These are phyloP conservation scores for Caenorhabditis macrosperma DNA, from an alignment of 2,888 invertebrate genomes.

Conservation along the genomic window DNA sequence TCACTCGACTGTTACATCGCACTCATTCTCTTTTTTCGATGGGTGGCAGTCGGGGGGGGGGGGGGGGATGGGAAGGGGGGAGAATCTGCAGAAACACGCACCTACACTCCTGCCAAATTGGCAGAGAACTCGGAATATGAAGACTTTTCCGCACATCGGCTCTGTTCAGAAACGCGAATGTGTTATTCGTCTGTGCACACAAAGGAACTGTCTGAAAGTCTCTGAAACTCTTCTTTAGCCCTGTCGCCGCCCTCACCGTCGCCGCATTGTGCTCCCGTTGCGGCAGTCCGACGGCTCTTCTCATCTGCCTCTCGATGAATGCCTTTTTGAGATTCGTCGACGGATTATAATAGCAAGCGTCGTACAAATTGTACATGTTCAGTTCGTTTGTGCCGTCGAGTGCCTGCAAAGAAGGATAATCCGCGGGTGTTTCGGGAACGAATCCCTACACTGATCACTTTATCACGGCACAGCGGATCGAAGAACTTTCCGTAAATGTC, in stretches of 20 bases:
- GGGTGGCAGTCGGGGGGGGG: neutral
- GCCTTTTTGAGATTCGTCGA: conserved; percentile 38
- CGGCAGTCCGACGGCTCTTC: conserved; percentile 50
- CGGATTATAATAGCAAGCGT: conserved; percentile 64
- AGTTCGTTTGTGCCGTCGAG: conserved; percentile 65
- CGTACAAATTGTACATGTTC: conserved; percentile 71
- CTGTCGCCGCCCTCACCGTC: conserved; percentile 32
- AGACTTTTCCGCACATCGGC: conserved; percentile 67
- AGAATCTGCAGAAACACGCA: neutral
- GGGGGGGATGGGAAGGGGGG: neutral
- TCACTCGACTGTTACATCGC: conserved; percentile 19
- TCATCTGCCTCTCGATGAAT: conserved; percentile 43
- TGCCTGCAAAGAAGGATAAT: conserved; percentile 19
- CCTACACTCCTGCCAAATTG: conserved; percentile 69
- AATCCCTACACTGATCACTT: conserved; percentile 46
- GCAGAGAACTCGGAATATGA: conserved; percentile 67
- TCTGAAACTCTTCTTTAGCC: neutral
- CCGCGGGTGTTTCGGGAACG: neutral
- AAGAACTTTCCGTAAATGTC: conserved; percentile 61
- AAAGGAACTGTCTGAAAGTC: conserved; percentile 59
- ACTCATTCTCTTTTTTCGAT: conserved; percentile 11
- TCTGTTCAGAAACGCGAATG: conserved; percentile 63
- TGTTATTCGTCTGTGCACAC: conserved; percentile 68
- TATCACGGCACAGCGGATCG: conserved; percentile 48
- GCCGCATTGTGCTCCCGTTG: conserved; percentile 36